Conservation (phyloP, 2,888 invertebrate species). For the Antheraea assamensis region DNA sequence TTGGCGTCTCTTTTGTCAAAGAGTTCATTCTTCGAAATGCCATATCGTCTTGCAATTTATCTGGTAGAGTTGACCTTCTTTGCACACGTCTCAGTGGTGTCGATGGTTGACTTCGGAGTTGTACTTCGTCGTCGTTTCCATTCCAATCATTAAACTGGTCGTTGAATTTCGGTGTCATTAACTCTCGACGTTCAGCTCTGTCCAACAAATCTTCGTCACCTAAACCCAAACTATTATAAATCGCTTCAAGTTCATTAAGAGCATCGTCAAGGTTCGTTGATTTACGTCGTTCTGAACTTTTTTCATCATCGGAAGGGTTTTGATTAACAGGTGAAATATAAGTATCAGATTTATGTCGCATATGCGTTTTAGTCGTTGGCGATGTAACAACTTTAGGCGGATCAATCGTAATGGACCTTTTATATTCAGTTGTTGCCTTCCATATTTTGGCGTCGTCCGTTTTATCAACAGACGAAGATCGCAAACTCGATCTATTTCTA, state of each 20-base stretch:
- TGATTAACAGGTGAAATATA: conserved; percentile 60
- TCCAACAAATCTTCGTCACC: conserved; percentile 92
- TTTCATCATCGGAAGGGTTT: conserved; percentile 76
- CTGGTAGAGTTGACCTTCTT: conserved; percentile 81
- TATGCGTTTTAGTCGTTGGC: conserved; percentile 68
- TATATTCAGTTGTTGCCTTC: conserved; percentile 78
- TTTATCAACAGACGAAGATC: conserved; percentile 57
- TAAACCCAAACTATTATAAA: conserved; percentile 92
- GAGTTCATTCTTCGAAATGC: conserved; percentile 88
- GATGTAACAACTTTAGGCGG: conserved; percentile 59
- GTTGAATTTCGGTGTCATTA: conserved; percentile 80
- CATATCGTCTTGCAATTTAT: conserved; percentile 90
- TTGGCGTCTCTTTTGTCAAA: conserved; percentile 76
- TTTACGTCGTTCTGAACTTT: conserved; percentile 81
- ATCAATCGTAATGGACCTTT: conserved; percentile 67
- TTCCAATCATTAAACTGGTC: conserved; percentile 78
- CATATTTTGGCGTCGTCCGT: conserved; percentile 73
- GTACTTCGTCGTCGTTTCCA: conserved; percentile 75
- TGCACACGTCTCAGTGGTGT: conserved; percentile 69
- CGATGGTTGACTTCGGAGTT: conserved; percentile 72
- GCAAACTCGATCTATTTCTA: conserved; percentile 57
- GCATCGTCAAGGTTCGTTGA: conserved; percentile 94
- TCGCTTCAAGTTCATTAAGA: conserved; percentile 94
- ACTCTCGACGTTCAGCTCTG: conserved; percentile 88
- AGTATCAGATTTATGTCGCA: conserved; percentile 75